Evolutionary conservation across 2,797 vertebrate species (phyloP).

Genomic region (Hyperoplus lanceolatus): DNA sequence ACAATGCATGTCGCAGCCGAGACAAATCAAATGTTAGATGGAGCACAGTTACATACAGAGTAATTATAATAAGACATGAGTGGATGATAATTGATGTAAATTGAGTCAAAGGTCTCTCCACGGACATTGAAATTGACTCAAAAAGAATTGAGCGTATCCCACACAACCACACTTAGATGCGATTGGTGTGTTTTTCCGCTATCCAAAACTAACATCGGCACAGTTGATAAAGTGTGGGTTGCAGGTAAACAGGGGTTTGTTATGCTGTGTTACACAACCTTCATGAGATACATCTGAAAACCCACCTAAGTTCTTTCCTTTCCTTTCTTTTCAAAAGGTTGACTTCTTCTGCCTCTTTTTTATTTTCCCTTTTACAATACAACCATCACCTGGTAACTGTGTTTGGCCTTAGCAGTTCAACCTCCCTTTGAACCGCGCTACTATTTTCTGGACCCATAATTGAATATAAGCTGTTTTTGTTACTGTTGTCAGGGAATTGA

Average conservation of each 20-base stretch:
- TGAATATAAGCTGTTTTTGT: too few relatives aligned
- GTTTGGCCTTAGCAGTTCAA: not conserved
- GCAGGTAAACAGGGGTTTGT: too few relatives aligned
- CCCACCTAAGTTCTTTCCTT: not conserved
- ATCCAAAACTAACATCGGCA: too few relatives aligned
- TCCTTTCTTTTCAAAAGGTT: not conserved
- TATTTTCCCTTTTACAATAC: not conserved
- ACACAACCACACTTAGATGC: not conserved
- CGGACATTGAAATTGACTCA: not conserved
- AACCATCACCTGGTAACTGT: not conserved
- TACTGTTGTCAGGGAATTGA: not conserved
- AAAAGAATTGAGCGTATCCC: not conserved
- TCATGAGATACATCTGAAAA: not conserved
- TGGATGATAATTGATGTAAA: not conserved
- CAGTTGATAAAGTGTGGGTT: too few relatives aligned
- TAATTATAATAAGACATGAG: not conserved
- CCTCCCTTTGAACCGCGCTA: not conserved
- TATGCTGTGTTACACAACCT: not conserved
- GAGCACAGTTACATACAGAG: not conserved
- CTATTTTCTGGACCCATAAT: too few relatives aligned
- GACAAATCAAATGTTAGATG: not conserved
- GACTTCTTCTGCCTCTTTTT: not conserved
- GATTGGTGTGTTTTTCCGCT: not conserved
- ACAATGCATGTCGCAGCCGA: not conserved
- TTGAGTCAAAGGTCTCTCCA: not conserved